Conservation (phyloP, 2,113 vertebrate genomes). For the Maccullochella peelii region DNA sequence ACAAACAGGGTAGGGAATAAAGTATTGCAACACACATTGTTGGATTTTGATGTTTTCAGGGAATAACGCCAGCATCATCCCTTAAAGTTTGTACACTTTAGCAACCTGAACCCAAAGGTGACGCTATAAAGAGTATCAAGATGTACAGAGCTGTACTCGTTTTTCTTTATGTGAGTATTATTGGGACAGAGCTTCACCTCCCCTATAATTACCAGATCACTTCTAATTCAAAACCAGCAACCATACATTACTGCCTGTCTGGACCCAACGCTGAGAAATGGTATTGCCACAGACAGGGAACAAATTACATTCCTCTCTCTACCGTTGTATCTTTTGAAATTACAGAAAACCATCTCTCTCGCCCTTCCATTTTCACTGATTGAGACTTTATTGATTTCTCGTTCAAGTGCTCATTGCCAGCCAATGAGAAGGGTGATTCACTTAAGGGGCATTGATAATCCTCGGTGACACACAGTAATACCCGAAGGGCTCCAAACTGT, state of each 20-base stretch:
- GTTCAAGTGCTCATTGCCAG: slow-evolving; percentile 73
- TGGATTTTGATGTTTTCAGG: background rate
- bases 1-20: background rate
- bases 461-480: slow-evolving; percentile 64
- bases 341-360: slow-evolving; percentile 34
- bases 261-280: slow-evolving; percentile 11
- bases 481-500: slow-evolving; percentile 68
- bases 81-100: background rate
- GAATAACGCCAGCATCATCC: background rate
- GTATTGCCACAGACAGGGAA: slow-evolving; percentile 37
- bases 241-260: slow-evolving; percentile 25
- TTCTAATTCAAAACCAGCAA: slow-evolving; percentile 37
- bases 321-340: slow-evolving; percentile 58
- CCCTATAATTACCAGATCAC: slow-evolving; percentile 45
- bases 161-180: slow-evolving; percentile 25
- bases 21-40: background rate
- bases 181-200: slow-evolving; percentile 8
- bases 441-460: slow-evolving; percentile 75
- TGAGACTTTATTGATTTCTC: slow-evolving; percentile 80
- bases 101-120: background rate
- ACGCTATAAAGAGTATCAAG: background rate
- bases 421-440: slow-evolving; percentile 75
- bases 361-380: slow-evolving; percentile 68
- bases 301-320: slow-evolving; percentile 54
- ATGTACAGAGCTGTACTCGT: background rate